Percentiles rank a stretch among this genome's conserved stretches.
Conservation (phyloP, 2,113 vertebrate species). For the Alouatta palliata region DNA sequence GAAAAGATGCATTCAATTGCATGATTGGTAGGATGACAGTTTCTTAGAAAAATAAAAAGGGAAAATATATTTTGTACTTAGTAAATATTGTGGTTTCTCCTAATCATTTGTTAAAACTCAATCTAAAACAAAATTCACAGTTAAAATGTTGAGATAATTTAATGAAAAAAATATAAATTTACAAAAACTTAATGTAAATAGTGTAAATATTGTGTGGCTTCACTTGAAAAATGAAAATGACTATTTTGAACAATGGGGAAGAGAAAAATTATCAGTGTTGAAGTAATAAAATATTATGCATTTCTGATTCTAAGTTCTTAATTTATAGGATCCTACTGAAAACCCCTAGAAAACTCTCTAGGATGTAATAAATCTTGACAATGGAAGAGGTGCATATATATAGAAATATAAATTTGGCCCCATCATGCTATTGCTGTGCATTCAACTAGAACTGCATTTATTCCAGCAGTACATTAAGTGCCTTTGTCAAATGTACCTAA, state of each 20-base stretch:
- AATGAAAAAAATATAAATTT: not conserved
- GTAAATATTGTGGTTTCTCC: not conserved
- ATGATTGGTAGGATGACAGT: not conserved
- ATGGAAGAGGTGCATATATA: not conserved
- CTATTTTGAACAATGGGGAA: not conserved
- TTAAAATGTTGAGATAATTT: not conserved
- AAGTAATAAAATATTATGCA: not conserved
- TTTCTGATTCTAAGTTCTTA: not conserved
- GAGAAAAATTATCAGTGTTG: not conserved
- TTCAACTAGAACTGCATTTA: slow-evolving; percentile 9
- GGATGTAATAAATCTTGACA: slow-evolving; percentile 27
- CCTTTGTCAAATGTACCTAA: not conserved
- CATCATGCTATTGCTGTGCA: slow-evolving; percentile 33
- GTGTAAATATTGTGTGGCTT: not conserved
- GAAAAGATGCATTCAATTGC: not conserved
- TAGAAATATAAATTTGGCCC: not conserved
- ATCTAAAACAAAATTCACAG: slow-evolving; percentile 28
- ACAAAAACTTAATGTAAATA: slow-evolving; percentile 11
- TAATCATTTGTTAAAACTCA: not conserved
- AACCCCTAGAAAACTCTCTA: not conserved
- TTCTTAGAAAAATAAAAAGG: slow-evolving; percentile 16
- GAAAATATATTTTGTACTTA: not conserved
- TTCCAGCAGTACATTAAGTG: not conserved
- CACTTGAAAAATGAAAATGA: slow-evolving; percentile 5
- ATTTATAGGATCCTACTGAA: not conserved